Conservation (phyloP, 2,888 invertebrate genomes). For the Siphonodentalium dalli region DNA sequence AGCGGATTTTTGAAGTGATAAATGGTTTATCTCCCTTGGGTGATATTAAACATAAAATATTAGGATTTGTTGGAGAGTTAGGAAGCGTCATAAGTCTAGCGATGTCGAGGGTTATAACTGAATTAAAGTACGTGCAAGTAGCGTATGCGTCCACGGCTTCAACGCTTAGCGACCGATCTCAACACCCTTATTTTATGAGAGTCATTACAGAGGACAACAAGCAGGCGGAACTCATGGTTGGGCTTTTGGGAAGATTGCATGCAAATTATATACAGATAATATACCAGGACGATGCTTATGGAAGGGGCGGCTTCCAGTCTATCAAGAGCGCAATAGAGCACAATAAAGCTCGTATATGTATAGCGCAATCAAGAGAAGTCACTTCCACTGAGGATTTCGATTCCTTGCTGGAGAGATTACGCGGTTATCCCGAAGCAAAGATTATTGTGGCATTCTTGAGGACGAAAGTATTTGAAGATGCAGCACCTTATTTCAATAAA, state of each 20-base stretch:
- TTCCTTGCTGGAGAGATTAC: conserved; percentile 14
- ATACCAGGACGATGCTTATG: background rate
- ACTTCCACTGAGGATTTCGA: background rate
- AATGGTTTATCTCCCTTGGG: background rate
- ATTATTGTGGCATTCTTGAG: conserved; percentile 28
- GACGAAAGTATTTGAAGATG: conserved; percentile 12
- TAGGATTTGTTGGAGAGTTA: background rate
- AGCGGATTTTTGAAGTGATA: background rate
- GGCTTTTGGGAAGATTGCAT: background rate
- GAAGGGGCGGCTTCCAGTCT: background rate
- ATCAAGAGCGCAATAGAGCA: background rate
- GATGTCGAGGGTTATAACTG: background rate
- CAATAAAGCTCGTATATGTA: conserved; percentile 2
- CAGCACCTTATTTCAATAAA: conserved; percentile 1
- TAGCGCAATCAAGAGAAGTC: conserved; percentile 5
- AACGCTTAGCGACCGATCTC: background rate
- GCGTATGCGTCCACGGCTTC: background rate
- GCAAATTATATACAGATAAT: background rate
- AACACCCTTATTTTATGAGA: background rate
- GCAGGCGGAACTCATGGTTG: background rate
- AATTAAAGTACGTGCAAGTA: background rate
- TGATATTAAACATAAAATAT: background rate
- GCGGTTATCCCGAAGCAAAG: conserved; percentile 20
- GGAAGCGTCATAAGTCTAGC: background rate
- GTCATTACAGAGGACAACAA: background rate